Evolutionary conservation across 92 coral and sea anemone species (phyloP).

Genomic region (Virgularia gustaviana): DNA sequence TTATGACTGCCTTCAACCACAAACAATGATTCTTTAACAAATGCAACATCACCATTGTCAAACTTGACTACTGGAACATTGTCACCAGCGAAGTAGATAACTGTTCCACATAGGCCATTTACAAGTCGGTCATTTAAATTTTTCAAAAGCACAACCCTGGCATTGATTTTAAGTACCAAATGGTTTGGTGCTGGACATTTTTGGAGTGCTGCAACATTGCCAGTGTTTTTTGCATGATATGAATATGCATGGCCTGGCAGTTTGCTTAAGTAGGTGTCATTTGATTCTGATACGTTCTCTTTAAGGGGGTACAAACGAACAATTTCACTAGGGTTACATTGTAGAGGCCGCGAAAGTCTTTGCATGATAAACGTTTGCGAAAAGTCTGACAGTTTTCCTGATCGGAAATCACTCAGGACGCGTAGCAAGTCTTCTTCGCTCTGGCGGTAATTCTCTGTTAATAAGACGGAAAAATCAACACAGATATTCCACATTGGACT

Average conservation of each 20-base stretch:
- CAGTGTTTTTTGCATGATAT: conserved; percentile 7
- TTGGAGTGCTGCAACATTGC: neutral
- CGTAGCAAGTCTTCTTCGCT: conserved; percentile 26
- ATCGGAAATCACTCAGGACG: conserved; percentile 30
- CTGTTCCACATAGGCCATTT: conserved; percentile 39
- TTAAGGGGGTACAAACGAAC: conserved; percentile 28
- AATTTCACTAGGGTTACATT: conserved; percentile 7
- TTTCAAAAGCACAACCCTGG: conserved; percentile 37
- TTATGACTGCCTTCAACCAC: conserved; percentile 5
- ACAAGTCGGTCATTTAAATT: conserved; percentile 23
- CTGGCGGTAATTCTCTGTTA: conserved; percentile 24
- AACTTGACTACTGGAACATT: conserved; percentile 28
- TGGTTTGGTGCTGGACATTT: conserved; percentile 20
- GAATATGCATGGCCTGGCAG: conserved; percentile 8
- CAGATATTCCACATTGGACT: conserved; percentile 41
- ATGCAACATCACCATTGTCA: conserved; percentile 18
- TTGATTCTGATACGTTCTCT: conserved; percentile 5
- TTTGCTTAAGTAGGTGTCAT: conserved; percentile 4
- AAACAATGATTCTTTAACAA: conserved; percentile 14
- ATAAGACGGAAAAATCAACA: conserved; percentile 20
- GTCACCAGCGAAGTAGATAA: conserved; percentile 14
- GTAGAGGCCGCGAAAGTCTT: neutral
- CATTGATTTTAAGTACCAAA: conserved; percentile 20
- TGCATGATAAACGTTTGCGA: neutral
- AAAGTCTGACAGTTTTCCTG: conserved; percentile 2